phyloP scores from a whole-genome alignment of 2,888 invertebrate genomes.

The Didymodactylos carnosus region DNA sequence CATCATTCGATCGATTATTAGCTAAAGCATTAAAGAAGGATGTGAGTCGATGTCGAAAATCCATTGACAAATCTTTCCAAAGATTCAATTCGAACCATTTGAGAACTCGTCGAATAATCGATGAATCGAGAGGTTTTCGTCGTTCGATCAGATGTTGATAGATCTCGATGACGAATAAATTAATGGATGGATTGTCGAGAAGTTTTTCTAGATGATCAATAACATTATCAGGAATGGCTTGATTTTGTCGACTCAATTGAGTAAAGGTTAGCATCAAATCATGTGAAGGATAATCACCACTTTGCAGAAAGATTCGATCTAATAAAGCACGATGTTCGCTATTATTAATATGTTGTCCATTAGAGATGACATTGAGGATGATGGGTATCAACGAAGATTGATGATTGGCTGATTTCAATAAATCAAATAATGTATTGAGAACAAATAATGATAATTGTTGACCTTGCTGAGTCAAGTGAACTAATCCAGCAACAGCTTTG shows the following conservation, averaged over 20 bases:
- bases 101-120: background rate
- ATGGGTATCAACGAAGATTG: background rate
- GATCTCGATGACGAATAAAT: background rate
- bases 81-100: background rate
- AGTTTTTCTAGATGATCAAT: background rate
- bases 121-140: background rate
- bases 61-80: background rate
- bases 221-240: background rate
- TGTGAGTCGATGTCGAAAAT: background rate
- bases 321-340: background rate
- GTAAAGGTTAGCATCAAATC: background rate
- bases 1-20: background rate
- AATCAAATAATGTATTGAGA: background rate
- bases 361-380: background rate
- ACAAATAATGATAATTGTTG: background rate
- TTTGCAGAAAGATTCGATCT: background rate
- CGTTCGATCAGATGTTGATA: background rate
- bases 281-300: background rate
- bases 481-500: background rate
- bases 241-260: background rate
- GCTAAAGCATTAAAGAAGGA: background rate
- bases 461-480: background rate
- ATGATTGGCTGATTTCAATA: background rate
- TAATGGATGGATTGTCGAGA: background rate
- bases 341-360: background rate